Evolutionary conservation across 2,888 invertebrate genomes (phyloP).

Genomic region (Thysanoteuthis rhombus): DNA sequence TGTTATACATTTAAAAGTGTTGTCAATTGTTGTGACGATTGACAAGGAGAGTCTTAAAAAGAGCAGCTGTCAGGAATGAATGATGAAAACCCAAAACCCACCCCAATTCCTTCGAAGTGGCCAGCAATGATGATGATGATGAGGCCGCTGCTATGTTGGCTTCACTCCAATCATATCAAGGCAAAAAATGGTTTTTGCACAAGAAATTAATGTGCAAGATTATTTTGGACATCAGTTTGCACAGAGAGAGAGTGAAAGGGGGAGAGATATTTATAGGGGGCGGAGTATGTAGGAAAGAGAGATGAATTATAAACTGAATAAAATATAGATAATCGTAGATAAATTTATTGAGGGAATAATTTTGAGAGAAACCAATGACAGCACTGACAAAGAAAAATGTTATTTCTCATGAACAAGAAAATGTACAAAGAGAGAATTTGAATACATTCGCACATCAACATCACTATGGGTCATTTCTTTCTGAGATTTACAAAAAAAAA

Average conservation of each 20-base stretch:
- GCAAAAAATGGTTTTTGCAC: neutral
- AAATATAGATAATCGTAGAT: no score
- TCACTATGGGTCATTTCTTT: no score
- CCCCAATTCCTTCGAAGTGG: neutral
- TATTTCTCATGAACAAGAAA: no score
- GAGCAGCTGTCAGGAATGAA: neutral
- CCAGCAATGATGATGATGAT: neutral
- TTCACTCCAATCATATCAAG: neutral
- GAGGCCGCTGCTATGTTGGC: neutral
- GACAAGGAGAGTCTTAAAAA: neutral
- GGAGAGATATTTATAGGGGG: neutral
- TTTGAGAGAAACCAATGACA: no score
- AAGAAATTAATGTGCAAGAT: neutral
- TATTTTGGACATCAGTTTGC: neutral
- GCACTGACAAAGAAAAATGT: no score
- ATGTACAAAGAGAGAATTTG: no score
- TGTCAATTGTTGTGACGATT: neutral
- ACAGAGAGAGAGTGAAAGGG: neutral
- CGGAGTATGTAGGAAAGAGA: no score
- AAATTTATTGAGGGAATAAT: no score
- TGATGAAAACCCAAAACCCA: neutral
- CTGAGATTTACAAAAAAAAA: no score
- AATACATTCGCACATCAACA: no score
- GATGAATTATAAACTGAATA: no score
- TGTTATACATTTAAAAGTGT: neutral